Evolutionary conservation across 2,113 vertebrate genomes (phyloP), one percentile per base, ranked within the genome.

Genomic region (Chelonoidis abingdonii): DNA sequence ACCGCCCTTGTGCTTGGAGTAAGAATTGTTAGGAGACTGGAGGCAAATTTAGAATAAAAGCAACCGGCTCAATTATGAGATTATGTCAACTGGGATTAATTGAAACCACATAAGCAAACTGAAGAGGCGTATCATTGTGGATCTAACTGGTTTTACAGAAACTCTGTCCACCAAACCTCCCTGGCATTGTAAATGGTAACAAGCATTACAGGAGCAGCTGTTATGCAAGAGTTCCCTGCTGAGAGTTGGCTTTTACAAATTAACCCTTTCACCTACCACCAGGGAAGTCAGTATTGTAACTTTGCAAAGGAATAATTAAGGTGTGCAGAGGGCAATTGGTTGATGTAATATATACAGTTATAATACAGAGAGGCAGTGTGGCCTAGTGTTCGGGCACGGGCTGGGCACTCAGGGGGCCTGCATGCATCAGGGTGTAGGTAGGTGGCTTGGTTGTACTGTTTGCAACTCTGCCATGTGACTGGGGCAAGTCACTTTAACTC

Each of bases 21-120:
- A 75, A 49, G 91, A 84, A 92, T n/a, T 93, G 89, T 44, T 80
- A n/a, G 72, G 56, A 92, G 89, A 89, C 93, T 85, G 62, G 57
- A 97, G 96, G 78, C 62, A 92, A 90, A 91, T 83, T 62, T 80
- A 83, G 86, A 95, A 88, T 93, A 65, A 89, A 92, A 96, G 92
- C 0, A 3, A 44, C 62, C 29, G 78, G 65, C 65, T 83, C 85
- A 95, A 86, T 93, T 95, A 88, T 11, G 75, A 89, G 49, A 88
- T 97, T 95, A 94, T 88, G 88, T 95, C 83, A 89, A 86, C 22
- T 5, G 1, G 3, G 57, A 83, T 95, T 92, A 93, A 80, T 72
- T 53, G 44, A 93, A 96, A 53, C 25, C 92, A 29, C 80, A 89
- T 72, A 38, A 94, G 22, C 0, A 1, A 88, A 92, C 54, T 81